A percentile compares a stretch with the other conserved stretches of the same genome.
Evolutionary conservation across 2,797 vertebrate genomes (phyloP).

Genomic region (Euphonia xanthogaster): DNA sequence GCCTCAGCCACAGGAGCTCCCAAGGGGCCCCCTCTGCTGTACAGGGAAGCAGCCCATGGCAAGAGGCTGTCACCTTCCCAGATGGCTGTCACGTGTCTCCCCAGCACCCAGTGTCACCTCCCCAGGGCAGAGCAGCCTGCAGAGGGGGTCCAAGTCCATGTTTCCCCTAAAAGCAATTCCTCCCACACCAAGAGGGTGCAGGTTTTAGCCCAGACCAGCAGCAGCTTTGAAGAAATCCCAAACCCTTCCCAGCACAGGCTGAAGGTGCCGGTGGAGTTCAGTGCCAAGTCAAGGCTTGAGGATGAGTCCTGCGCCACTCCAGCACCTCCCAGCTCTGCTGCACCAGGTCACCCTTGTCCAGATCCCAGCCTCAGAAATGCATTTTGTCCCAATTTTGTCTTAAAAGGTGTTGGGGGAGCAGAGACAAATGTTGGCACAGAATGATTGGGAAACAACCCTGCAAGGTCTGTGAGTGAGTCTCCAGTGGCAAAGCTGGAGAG

Average conservation of each 20-base stretch:
- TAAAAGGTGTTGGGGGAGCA: not conserved
- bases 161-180: accelerated
- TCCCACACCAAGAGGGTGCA: not conserved
- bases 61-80: not conserved
- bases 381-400: not conserved
- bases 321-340: not conserved
- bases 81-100: accelerated
- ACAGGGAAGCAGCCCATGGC: accelerated
- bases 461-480: accelerated
- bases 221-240: not conserved
- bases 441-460: not conserved
- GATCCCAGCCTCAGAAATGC: not conserved
- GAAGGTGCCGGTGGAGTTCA: not conserved
- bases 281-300: not conserved
- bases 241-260: not conserved
- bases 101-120: accelerated
- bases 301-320: not conserved
- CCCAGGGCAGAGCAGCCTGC: not conserved
- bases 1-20: accelerated
- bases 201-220: not conserved
- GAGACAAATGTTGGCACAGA: not conserved
- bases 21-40: accelerated
- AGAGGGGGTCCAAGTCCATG: accelerated
- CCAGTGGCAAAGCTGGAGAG: accelerated
- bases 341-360: not conserved